A percentile compares a stretch with the other conserved stretches of the same genome.
These are phyloP conservation scores for Pseudobourletiella spinata DNA, from an alignment of 1,140 invertebrate genomes.

Conservation along the genomic window DNA sequence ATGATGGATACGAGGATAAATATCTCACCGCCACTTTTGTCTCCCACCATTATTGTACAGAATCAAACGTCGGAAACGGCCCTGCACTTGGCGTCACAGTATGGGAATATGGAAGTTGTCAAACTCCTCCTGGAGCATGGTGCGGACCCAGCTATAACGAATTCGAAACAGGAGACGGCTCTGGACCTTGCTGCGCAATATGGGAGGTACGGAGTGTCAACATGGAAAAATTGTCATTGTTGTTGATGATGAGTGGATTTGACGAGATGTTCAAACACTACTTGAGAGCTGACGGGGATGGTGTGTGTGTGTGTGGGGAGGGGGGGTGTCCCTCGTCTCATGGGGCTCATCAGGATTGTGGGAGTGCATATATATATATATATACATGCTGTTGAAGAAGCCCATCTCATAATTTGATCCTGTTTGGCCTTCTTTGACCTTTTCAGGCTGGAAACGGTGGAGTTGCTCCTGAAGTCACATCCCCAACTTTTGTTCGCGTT, in stretches of 20 bases:
- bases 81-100: slow-evolving; percentile 87
- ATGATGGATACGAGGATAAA: too few species aligned
- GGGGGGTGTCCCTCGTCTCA: too few species aligned
- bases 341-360: too few species aligned
- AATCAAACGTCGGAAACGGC: slow-evolving; percentile 43
- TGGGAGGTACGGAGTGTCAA: slow-evolving; percentile 52
- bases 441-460: slow-evolving; percentile 72
- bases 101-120: slow-evolving; percentile 85
- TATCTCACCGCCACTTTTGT: too few species aligned
- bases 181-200: slow-evolving; percentile 90
- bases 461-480: slow-evolving; percentile 69
- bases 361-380: neutral
- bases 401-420: too few species aligned
- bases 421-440: too few species aligned
- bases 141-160: slow-evolving; percentile 82
- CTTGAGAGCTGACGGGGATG: neutral
- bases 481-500: slow-evolving; percentile 62
- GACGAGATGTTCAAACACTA: neutral
- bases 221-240: neutral
- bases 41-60: too few species aligned
- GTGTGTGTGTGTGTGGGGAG: too few species aligned
- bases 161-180: slow-evolving; percentile 79
- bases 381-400: too few species aligned
- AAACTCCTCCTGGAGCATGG: slow-evolving; percentile 71
- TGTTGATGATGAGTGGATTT: slow-evolving; percentile 1